Conservation (phyloP, 2,113 vertebrate genomes). For the Stigmatopora nigra region DNA sequence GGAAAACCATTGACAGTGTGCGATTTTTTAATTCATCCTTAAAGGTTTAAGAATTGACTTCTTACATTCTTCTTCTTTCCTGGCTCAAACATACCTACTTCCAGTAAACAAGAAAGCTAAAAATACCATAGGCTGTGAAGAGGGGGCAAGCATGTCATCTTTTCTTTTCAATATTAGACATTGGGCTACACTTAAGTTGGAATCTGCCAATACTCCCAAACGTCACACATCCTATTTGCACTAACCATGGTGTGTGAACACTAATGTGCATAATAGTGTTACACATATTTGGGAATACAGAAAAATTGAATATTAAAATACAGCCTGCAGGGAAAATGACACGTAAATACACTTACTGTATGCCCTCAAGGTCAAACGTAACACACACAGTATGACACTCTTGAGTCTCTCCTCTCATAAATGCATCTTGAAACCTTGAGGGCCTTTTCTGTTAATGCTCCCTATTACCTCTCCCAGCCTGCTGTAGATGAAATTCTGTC, state of each 20-base stretch:
- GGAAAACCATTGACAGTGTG: conserved; percentile 10
- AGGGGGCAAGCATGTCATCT: conserved; percentile 34
- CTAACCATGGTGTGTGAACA: conserved; percentile 7
- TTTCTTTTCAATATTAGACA: conserved; percentile 45
- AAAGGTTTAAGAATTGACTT: background rate
- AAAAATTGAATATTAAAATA: conserved; percentile 46
- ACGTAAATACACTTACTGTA: conserved; percentile 29
- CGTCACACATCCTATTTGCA: conserved; percentile 24
- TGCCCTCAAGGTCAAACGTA: conserved; percentile 46
- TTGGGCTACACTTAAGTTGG: conserved; percentile 44
- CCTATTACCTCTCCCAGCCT: conserved; percentile 44
- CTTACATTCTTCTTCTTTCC: conserved; percentile 21
- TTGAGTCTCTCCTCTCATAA: conserved; percentile 19
- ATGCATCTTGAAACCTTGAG: conserved; percentile 49
- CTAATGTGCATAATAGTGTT: conserved; percentile 4
- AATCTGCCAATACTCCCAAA: conserved; percentile 33
- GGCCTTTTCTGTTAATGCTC: conserved; percentile 45
- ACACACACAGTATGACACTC: conserved; percentile 16
- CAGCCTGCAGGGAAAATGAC: conserved; percentile 15
- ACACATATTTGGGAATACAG: background rate
- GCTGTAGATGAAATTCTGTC: conserved; percentile 40
- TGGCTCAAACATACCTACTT: conserved; percentile 17
- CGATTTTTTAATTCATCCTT: conserved; percentile 1
- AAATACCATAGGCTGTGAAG: conserved; percentile 34
- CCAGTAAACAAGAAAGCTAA: conserved; percentile 36